Percentiles rank a stretch among this genome's conserved stretches.
phyloP scores from a whole-genome alignment of 2,797 vertebrate species.

The Cossypha heuglini region DNA sequence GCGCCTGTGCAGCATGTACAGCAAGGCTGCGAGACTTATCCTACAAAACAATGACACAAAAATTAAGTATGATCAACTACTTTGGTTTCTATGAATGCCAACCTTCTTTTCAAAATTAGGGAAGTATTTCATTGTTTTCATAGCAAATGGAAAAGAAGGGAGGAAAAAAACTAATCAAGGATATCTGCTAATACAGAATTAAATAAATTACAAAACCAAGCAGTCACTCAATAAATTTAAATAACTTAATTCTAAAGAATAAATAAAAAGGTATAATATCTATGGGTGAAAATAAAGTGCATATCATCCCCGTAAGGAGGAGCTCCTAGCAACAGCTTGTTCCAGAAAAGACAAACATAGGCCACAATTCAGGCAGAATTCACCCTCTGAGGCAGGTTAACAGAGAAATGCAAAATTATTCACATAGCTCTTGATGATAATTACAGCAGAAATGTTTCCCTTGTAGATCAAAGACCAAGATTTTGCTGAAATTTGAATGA shows the following conservation, averaged over 20 bases:
- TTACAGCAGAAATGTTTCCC: background rate
- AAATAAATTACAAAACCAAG: background rate
- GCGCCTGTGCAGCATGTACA: constrained; percentile 77
- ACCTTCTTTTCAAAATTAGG: background rate
- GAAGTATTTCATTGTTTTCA: background rate
- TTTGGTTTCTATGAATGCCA: background rate
- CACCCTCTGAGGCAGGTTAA: background rate
- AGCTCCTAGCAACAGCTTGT: background rate
- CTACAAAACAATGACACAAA: constrained; percentile 66
- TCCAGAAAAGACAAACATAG: background rate
- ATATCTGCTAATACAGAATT: background rate
- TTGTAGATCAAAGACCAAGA: background rate
- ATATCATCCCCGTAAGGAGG: rapidly evolving
- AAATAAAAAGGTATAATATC: background rate
- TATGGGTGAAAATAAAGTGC: background rate
- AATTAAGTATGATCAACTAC: background rate
- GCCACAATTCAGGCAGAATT: background rate
- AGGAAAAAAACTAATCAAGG: background rate
- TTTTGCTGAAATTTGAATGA: background rate
- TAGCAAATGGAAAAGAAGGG: background rate
- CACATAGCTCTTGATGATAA: background rate
- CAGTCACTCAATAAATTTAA: background rate
- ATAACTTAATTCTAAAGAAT: background rate
- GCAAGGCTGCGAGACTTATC: constrained; percentile 89
- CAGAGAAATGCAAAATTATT: background rate